A percentile compares a stretch with the other conserved stretches of the same genome.
These are phyloP conservation scores for Dysmachus trigonus DNA, from an alignment of 2,888 invertebrate genomes.

Conservation along the genomic window DNA sequence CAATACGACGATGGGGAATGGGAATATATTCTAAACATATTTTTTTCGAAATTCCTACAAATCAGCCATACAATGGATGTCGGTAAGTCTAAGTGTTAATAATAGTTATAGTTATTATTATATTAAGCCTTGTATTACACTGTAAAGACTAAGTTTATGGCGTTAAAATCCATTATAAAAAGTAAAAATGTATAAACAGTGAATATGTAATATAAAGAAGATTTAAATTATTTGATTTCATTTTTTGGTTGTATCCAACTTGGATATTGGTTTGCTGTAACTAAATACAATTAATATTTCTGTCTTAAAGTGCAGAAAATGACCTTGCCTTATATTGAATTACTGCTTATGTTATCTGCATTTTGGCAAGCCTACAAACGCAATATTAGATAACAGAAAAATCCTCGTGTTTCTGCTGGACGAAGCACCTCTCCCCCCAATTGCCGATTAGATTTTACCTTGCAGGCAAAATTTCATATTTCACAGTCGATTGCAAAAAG, in stretches of 20 bases:
- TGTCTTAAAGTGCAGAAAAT: background rate
- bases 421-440: background rate
- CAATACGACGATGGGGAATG: no score
- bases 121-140: no score
- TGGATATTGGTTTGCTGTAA: background rate
- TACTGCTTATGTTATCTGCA: background rate
- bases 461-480: background rate
- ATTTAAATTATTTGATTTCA: no score
- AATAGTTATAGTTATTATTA: no score
- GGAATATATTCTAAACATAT: no score
- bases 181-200: no score
- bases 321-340: background rate
- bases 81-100: no score
- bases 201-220: no score
- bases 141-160: no score
- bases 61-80: no score
- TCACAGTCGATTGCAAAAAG: background rate
- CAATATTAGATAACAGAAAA: background rate
- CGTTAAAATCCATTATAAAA: no score
- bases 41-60: no score
- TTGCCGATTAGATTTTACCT: background rate
- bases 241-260: background rate
- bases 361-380: background rate
- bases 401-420: background rate
- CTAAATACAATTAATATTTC: background rate